Evolutionary conservation across 2,113 vertebrate species (phyloP), one percentile per base, ranked within the genome.

Genomic region (Trematomus loennbergii): DNA sequence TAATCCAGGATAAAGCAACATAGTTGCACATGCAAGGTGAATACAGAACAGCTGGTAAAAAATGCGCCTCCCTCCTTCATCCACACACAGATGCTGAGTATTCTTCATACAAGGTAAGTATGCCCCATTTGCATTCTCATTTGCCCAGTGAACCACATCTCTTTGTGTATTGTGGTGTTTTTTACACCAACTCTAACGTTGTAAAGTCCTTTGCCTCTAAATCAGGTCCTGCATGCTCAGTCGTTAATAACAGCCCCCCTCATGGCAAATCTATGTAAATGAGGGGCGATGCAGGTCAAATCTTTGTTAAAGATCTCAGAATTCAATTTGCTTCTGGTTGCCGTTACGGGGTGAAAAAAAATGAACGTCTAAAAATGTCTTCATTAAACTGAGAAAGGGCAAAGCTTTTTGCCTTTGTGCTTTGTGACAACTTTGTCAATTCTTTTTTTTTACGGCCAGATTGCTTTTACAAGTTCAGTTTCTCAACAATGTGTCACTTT

Each of bases 51-150:
- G 29, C 29, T 29, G 29, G 29, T 29, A 29, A 29, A 8, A 40
- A 40, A 40, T 6, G 36, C 3, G 48, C 48, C 48, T 49, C 6
- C 13, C 48, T 49, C 48, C 15, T 15, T 13, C 48, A 15, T 15
- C 12, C 63, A 36, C 55, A 53, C 12, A 13, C 12, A 57, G 3
- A 75, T 46, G 20, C 57, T 25, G 36, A 3, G 40, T 57, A 2
- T 75, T 73, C 65, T 43, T 63, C 58, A 80, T 69, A 49, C 33
- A 40, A 29, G 13, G 74, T 78, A 18, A 15, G 1, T 45, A 29
- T 52, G 79, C 40, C 22, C 64, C 81, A 88, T 88, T 86, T 80
- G 43, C 75, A 22, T 9, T 81, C 72, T 84, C 76, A 68, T 83
- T 79, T 85, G 72, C 69, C 53, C 79, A 18, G 66, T 83, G 85